These are phyloP conservation scores for Andrena minutula DNA, from an alignment of 2,888 invertebrate species.

Conservation along the genomic window DNA sequence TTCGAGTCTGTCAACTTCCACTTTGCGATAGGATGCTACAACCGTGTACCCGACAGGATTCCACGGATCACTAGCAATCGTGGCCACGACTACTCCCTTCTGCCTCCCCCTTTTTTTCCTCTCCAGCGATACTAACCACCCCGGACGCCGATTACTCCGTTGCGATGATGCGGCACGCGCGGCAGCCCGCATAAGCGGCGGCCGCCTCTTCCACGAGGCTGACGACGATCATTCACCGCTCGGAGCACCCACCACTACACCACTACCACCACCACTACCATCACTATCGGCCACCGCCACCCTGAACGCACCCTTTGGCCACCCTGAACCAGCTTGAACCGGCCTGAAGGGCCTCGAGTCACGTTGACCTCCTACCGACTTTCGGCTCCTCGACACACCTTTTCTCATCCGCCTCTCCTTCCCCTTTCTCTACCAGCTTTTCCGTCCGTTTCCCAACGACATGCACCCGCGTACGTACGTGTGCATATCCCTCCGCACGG, in stretches of 20 bases:
- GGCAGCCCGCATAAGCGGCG: slow-evolving; percentile 73
- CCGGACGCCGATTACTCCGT: slow-evolving; percentile 60
- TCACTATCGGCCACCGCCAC: slow-evolving; percentile 69
- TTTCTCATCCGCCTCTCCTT: slow-evolving; percentile 44
- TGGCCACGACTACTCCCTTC: slow-evolving; percentile 31
- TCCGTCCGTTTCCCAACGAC: slow-evolving; percentile 31
- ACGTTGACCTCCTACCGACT: slow-evolving; percentile 73
- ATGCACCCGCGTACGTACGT: slow-evolving; percentile 42
- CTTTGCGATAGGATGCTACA: slow-evolving; percentile 62
- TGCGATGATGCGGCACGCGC: slow-evolving; percentile 70
- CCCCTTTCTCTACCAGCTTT: slow-evolving; percentile 31
- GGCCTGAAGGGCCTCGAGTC: slow-evolving; percentile 35
- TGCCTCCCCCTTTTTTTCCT: slow-evolving; percentile 12
- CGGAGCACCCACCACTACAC: slow-evolving; percentile 71
- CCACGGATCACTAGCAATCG: slow-evolving; percentile 53
- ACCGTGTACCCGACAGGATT: slow-evolving; percentile 55
- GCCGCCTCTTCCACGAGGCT: slow-evolving; percentile 73
- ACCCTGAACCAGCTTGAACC: too few species aligned
- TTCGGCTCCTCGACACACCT: slow-evolving; percentile 67
- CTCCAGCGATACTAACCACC: slow-evolving; percentile 32
- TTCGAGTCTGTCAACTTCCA: slow-evolving; percentile 70
- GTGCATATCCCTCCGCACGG: slow-evolving; percentile 12
- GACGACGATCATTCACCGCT: slow-evolving; percentile 74
- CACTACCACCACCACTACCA: slow-evolving; percentile 68
- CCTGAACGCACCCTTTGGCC: slow-evolving; percentile 40